phyloP scores from a whole-genome alignment of 2,113 vertebrate species.

The Hemibagrus wyckioides region DNA sequence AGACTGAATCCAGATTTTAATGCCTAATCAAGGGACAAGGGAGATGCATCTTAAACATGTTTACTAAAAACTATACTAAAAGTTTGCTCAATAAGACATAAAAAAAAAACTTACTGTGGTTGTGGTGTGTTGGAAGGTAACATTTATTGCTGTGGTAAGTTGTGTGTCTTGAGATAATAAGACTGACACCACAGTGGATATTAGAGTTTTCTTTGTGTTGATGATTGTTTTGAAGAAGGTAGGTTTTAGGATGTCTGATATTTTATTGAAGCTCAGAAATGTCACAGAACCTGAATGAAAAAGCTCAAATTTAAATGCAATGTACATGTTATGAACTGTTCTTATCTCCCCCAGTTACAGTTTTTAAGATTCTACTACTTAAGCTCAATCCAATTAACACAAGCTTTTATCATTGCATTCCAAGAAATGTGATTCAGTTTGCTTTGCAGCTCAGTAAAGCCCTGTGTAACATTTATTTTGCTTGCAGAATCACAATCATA shows the following conservation, averaged over 20 bases:
- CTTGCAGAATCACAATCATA: no score
- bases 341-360: no score
- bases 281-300: neutral
- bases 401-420: no score
- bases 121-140: neutral
- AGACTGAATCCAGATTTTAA: neutral
- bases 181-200: neutral
- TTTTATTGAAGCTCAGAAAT: neutral
- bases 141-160: neutral
- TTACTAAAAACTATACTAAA: neutral
- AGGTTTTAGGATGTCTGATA: neutral
- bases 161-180: neutral
- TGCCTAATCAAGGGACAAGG: neutral
- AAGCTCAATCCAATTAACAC: no score
- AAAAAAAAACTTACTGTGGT: conserved; percentile 23
- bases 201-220: neutral
- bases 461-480: no score
- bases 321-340: neutral
- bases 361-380: neutral
- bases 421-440: no score
- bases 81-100: neutral
- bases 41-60: neutral
- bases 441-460: no score
- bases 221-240: neutral
- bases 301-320: neutral